Base-by-base conservation (phyloP, 2,113 vertebrate species). In the Naja naja region DNA sequence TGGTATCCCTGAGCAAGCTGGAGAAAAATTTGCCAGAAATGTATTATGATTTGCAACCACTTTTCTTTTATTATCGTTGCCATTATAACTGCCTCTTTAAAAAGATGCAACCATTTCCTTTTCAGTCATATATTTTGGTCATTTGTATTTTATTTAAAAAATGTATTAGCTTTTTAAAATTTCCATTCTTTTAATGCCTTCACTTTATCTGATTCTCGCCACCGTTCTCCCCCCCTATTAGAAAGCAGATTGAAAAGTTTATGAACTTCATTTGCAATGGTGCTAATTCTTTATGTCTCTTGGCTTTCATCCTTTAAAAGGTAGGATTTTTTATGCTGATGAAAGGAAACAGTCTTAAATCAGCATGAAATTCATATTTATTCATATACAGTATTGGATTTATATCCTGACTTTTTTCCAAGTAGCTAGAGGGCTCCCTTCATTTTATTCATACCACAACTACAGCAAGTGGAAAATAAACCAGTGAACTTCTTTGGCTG, bases 201-300 rank as follows among this genome's bases (percentile, higher is more conserved):
- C 94, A 95, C 96, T 96, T 90, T 93, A 93, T 93, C 94, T 94
- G 96, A 96, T 96, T 96, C 94, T 95, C 94, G n/a, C 94, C 95
- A 93, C 54, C 55, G 10, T 94, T 95, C 86, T 95, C 11, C 20
- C 25, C 90, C 90, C 52, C 91, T n/a, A 93, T 94, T 95, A 94
- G 90, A 93, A 95, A 95, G 94, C 86, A 94, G 96, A 95, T 95
- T 92, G 94, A 96, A 95, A 86, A 95, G 94, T 92, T 96, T 92
- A 94, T 93, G 89, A 94, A 93, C 93, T 92, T 92, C 93, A 93
- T 93, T 91, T 91, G 93, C 90, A 88, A 94, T 60, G 45, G 90
- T 85, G 11, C 94, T 69, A 2, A 94, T 92, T 95, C 56, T 93
- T 49, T 88, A 74, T 58, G 94, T 85, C 91, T 0, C 7, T 92